Conservation (phyloP, 64 coral and sea anemone species). For the Stichodactyla mertensii region DNA sequence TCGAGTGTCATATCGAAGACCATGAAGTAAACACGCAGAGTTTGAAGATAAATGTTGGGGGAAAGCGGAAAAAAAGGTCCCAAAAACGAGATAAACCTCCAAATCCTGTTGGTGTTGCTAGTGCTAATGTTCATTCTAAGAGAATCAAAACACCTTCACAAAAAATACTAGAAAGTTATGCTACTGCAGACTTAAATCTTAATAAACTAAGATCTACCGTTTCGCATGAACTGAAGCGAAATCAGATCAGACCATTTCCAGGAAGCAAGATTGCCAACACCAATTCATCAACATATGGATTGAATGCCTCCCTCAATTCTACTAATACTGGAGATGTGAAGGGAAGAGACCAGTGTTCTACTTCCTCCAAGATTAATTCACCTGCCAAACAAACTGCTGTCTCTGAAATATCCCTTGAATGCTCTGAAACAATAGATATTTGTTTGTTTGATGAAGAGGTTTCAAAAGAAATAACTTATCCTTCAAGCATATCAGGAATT, state of each 20-base stretch:
- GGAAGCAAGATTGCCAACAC: background rate
- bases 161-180: conserved; percentile 29
- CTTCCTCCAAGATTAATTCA: background rate
- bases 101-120: background rate
- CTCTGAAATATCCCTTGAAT: conserved; percentile 51
- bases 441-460: conserved; percentile 36
- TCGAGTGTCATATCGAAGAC: conserved; percentile 67
- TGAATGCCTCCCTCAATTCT: background rate
- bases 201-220: background rate
- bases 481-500: background rate
- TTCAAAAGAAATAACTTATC: background rate
- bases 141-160: conserved; percentile 31
- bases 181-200: background rate
- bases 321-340: background rate
- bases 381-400: background rate
- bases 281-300: background rate
- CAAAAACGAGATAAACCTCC: background rate
- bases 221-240: background rate
- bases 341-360: background rate
- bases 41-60: conserved; percentile 57
- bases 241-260: background rate
- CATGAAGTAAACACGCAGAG: conserved; percentile 55
- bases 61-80: conserved; percentile 43
- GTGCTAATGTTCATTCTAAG: conserved; percentile 15
- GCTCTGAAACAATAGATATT: conserved; percentile 43